Base-by-base conservation (phyloP, 2,888 invertebrate genomes). In the Eumerus sabulonum region DNA sequence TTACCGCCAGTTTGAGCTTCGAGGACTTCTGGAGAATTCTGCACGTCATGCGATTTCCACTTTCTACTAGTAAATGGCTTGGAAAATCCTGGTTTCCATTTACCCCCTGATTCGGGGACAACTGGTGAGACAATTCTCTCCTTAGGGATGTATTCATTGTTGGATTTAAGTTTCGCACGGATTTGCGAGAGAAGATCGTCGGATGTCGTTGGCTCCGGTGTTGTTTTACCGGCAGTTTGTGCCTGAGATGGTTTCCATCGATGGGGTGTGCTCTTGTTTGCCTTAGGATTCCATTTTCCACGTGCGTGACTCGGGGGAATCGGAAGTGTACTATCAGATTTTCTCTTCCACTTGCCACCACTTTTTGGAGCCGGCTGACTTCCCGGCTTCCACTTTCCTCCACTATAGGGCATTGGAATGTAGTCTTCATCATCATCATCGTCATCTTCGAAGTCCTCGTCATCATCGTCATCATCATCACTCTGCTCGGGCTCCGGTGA, bases 381-480 rank as follows among this genome's bases (percentile, higher is more conserved):
- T 2, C 79, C 79, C 1, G 79, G 79, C 19, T 79, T 79, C 79
- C 79, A 79, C 27, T 79, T 79, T 1, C 79, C 79, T 1, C 79
- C 79, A 40, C 64, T 64, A 13, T 60, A 79, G 36, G 85, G 86
- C 59, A 89, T 89, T 71, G 90, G 92, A 0, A 92, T 92, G 1
- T 91, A 92, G 7, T 88, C 87, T 59, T 90, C 91, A 7, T 91
- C 86, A 18, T 86, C 86, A 1, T 84, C 85, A 0, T 87, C 87
- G 3, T 86, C 89, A 1, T 92, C 92, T 17, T 88, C 87, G 12
- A 67, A 71, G 1, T 64, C 79, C 1, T 64, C 68, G 9, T 74
- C 74, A 1, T 68, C 73, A 0, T 74, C 73, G 1, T 76, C 79
- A 1, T 83, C 91, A 72, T 90, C 91, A 0, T 85, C 87, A 38